Conservation (phyloP, 1,140 invertebrate species). For the Rhagoletis pomonella region DNA sequence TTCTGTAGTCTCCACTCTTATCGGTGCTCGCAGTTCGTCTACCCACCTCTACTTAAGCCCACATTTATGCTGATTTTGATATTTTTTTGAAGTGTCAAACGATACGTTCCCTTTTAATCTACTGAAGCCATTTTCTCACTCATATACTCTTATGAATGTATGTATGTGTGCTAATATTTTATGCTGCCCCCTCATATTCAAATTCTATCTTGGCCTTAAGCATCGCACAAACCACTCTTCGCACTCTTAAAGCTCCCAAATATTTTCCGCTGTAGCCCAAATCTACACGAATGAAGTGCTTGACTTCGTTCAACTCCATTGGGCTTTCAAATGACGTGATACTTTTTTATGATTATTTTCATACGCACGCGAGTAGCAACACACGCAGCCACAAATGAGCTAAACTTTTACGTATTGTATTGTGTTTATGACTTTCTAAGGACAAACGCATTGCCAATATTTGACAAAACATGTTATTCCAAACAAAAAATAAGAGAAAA, state of each 20-base stretch:
- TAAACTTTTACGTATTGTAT: neutral
- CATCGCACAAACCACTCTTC: neutral
- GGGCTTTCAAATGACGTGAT: slow-evolving; percentile 5
- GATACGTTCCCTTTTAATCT: too few species aligned
- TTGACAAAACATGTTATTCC: neutral
- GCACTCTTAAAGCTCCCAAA: neutral
- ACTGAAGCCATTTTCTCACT: too few species aligned
- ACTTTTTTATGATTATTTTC: slow-evolving; percentile 3
- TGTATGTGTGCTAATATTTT: neutral
- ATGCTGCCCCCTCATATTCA: neutral
- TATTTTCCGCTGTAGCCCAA: neutral
- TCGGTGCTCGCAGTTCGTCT: neutral
- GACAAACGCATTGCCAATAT: slow-evolving; percentile 5
- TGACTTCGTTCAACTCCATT: slow-evolving; percentile 2
- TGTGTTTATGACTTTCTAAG: slow-evolving; percentile 13
- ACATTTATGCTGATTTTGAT: neutral
- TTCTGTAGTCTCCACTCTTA: neutral
- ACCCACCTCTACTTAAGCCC: neutral
- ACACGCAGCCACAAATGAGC: neutral
- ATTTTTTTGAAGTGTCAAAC: too few species aligned
- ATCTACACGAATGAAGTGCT: slow-evolving; percentile 15
- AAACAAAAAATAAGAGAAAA: too few species aligned
- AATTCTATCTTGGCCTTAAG: neutral
- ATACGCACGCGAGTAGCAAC: neutral
- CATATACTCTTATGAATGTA: too few species aligned